Evolutionary conservation across 2,888 invertebrate genomes (phyloP).

Genomic region (Tenthredo amoena): DNA sequence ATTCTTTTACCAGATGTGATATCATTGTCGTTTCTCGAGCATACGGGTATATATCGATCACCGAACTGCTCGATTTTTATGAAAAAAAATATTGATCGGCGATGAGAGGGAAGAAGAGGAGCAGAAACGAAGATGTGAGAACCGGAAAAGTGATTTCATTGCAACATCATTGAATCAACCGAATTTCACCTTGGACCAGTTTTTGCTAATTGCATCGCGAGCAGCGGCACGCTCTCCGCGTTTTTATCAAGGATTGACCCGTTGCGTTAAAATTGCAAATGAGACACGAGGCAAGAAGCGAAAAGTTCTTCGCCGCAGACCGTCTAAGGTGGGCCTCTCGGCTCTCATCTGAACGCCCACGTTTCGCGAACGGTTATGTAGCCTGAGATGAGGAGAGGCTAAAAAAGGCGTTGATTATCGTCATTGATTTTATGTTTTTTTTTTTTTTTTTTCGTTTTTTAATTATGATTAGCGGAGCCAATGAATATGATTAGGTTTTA

Average conservation of each 20-base stretch:
- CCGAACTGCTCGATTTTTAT: neutral
- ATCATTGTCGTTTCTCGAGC: neutral
- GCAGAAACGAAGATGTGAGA: neutral
- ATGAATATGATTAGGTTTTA: neutral
- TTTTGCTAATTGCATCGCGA: neutral
- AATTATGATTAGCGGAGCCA: neutral
- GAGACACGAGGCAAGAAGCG: slow-evolving; percentile 23
- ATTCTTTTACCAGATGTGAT: neutral
- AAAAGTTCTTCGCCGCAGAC: neutral
- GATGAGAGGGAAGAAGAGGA: neutral
- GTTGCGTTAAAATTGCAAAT: slow-evolving; percentile 40
- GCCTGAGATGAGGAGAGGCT: neutral
- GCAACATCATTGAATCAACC: neutral
- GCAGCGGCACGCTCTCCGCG: neutral
- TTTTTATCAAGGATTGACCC: slow-evolving; percentile 25
- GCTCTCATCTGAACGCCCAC: slow-evolving; percentile 15
- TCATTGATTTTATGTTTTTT: neutral
- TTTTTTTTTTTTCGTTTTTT: neutral
- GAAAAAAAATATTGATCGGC: neutral
- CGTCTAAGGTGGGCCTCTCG: slow-evolving; percentile 40
- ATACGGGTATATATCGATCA: too few relatives aligned
- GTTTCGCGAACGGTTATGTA: neutral
- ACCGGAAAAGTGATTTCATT: neutral
- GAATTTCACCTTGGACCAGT: slow-evolving; percentile 43
- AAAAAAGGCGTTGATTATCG: slow-evolving; percentile 25